Evolutionary conservation across 2,113 vertebrate species (phyloP).

Genomic region (Percopsis transmontana): DNA sequence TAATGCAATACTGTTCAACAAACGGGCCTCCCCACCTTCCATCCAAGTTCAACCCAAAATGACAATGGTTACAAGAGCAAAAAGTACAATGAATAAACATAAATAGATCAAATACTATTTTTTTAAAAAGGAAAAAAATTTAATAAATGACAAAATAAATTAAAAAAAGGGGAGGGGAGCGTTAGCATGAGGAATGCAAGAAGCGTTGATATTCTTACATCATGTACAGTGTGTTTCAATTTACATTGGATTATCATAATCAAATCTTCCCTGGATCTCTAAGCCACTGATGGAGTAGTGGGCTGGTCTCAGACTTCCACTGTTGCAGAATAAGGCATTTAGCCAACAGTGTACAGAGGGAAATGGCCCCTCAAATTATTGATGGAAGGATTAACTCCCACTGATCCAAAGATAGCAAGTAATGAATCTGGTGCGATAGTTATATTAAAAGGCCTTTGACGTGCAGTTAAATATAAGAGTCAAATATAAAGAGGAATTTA

Average conservation of each 20-base stretch:
- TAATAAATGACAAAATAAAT: not conserved
- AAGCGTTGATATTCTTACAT: not conserved
- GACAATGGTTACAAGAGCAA: not conserved
- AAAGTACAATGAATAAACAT: too few relatives aligned
- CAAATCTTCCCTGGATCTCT: not conserved
- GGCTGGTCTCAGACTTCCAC: not conserved
- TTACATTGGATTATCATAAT: not conserved
- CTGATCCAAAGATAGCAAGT: conserved; percentile 2
- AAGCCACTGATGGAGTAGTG: not conserved
- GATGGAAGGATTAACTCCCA: not conserved
- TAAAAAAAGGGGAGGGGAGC: not conserved
- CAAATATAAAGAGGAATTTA: not conserved
- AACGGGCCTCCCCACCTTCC: not conserved
- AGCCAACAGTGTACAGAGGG: conserved; percentile 2
- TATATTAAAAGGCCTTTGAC: not conserved
- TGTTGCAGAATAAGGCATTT: not conserved
- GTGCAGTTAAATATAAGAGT: not conserved
- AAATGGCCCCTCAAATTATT: not conserved
- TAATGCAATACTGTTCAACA: too few relatives aligned
- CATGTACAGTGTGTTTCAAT: too few relatives aligned
- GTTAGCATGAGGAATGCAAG: not conserved
- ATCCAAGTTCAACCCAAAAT: not conserved
- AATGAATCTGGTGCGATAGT: not conserved
- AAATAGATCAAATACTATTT: too few relatives aligned
- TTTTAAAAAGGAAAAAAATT: too few relatives aligned